A percentile compares a stretch with the other conserved stretches of the same genome.
phyloP scores from a whole-genome alignment of 2,888 invertebrate species.

The Scaptomyza tumidula region DNA sequence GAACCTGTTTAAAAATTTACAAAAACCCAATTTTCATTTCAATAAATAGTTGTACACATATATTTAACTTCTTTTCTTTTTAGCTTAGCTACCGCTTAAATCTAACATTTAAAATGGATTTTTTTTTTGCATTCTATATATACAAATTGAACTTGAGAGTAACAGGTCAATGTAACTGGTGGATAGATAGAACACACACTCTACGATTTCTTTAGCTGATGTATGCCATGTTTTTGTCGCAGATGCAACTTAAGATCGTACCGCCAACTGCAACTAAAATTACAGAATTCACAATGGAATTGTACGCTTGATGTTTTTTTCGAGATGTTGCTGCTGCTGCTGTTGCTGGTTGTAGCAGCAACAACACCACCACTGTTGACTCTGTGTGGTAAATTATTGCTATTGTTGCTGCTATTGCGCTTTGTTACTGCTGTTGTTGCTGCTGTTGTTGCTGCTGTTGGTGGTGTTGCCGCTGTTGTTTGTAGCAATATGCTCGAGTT shows the following conservation, averaged over 20 bases:
- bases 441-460: slow-evolving; percentile 31
- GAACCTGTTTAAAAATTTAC: slow-evolving; percentile 25
- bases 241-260: slow-evolving; percentile 84
- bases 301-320: slow-evolving; percentile 76
- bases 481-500: slow-evolving; percentile 80
- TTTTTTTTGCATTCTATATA: slow-evolving; percentile 25
- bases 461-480: slow-evolving; percentile 49
- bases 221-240: slow-evolving; percentile 84
- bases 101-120: slow-evolving; percentile 48
- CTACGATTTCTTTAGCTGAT: slow-evolving; percentile 84
- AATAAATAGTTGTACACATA: slow-evolving; percentile 78
- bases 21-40: slow-evolving; percentile 62
- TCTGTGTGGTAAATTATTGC: slow-evolving; percentile 21
- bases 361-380: slow-evolving; percentile 4
- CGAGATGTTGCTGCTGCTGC: slow-evolving; percentile 35
- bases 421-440: slow-evolving; percentile 24
- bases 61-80: slow-evolving; percentile 70
- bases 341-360: background rate
- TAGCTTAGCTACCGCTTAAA: slow-evolving; percentile 63
- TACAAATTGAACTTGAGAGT: slow-evolving; percentile 21
- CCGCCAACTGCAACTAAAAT: slow-evolving; percentile 84
- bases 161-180: background rate
- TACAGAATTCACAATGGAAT: slow-evolving; percentile 84
- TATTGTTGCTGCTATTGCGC: slow-evolving; percentile 22
- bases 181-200: background rate